Conservation (phyloP, 2,888 invertebrate species). For the Dorcus hopei region DNA sequence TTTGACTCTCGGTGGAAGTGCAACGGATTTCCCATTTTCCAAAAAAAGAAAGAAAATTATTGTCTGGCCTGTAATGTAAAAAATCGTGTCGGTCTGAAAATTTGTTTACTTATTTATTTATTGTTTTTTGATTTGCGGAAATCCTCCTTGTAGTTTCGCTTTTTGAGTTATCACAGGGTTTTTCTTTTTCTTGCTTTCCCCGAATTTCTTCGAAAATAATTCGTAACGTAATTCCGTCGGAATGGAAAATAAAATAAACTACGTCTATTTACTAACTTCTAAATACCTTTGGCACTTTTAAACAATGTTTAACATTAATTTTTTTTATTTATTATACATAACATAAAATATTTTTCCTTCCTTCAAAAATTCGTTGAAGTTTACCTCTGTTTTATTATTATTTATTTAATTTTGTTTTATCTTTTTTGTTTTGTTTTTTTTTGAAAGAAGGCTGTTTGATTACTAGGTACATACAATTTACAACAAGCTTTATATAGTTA, state of each 20-base stretch:
- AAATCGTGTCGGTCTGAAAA: too few species aligned
- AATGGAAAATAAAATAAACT: not conserved
- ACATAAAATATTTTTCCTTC: slow-evolving; percentile 21
- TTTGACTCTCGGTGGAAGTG: too few species aligned
- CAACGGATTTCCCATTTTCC: too few species aligned
- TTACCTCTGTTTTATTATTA: not conserved
- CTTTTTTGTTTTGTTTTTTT: not conserved
- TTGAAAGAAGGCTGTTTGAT: slow-evolving; percentile 16
- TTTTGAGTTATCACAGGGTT: too few species aligned
- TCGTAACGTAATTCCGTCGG: too few species aligned
- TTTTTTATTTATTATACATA: slow-evolving; percentile 19
- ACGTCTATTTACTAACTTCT: slow-evolving; percentile 7
- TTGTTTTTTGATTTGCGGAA: too few species aligned
- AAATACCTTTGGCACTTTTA: slow-evolving; percentile 34
- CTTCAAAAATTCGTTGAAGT: slow-evolving; percentile 13
- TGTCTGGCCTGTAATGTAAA: too few species aligned
- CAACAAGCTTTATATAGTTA: slow-evolving; percentile 29
- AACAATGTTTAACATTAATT: slow-evolving; percentile 30
- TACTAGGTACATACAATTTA: slow-evolving; percentile 32
- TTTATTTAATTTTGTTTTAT: not conserved
- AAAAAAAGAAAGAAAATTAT: too few species aligned
- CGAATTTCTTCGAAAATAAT: too few species aligned
- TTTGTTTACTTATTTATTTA: too few species aligned
- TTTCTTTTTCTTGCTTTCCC: too few species aligned
- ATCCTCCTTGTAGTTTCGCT: too few species aligned